Evolutionary conservation across 1,140 invertebrate species (phyloP), one percentile per base, ranked within the genome.

Genomic region (Bombus consobrinus): DNA sequence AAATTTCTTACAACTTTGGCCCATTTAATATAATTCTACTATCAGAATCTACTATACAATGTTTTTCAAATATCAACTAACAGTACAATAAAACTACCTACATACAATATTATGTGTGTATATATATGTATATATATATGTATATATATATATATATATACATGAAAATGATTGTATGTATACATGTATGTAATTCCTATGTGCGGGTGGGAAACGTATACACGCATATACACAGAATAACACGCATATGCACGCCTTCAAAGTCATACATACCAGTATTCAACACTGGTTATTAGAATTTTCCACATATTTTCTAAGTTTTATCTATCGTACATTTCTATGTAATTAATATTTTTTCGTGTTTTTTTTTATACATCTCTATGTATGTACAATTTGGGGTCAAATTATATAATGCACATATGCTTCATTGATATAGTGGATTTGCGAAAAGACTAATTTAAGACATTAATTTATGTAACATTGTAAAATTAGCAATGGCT

Each of bases 1-100:
- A 62, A 37, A 66, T 83, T 86, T 83, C 8, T 87, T 84, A 87
- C 53, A 88, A 81, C 90, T 94, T 93, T 94, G 92, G 89, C 90
- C 93, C 92, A 94, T 93, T 93, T 91, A 94, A 92, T 94, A 92
- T 92, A 92, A 93, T 94, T 91, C 89, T 93, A 93, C 91, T 89
- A 93, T 90, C 90, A 93, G 88, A 92, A 91, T 92, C 90, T 93
- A 94, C 88, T 94, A 93, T 94, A 94, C 93, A 94, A 90, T 93
- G 84, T 92, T 88, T 90, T 92, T 91, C 82, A 89, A 92, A 88
- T 93, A 92, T 87, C 88, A 92, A 84, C 90, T 92, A 92, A 91
- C 78, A 89, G 62, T 92, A 92, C 79, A 89, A 91, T 90, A 89
- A 85, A 66, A 86, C 89, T 91, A 94, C 85, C 89, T 94, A 94